A percentile compares a stretch with the other conserved stretches of the same genome.
phyloP scores from a whole-genome alignment of 2,888 invertebrate species.

The Cheilosia vernalis region DNA sequence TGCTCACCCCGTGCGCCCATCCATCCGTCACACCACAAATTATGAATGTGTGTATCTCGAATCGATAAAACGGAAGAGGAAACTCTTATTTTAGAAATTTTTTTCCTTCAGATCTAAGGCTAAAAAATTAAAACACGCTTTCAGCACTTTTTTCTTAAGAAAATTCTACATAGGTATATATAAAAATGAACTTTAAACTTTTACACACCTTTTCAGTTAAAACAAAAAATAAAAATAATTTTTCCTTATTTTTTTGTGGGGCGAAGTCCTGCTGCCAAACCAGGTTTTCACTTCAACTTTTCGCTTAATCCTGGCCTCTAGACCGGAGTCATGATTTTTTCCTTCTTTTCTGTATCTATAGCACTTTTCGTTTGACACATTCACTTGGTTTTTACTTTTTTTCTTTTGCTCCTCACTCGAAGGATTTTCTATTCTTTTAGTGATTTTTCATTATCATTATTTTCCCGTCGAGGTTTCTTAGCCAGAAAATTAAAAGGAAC shows the following conservation, averaged over 20 bases:
- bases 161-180: not conserved
- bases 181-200: not conserved
- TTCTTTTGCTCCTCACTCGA: constrained; percentile 21
- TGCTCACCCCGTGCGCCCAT: constrained; percentile 18
- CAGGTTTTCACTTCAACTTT: constrained; percentile 43
- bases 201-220: constrained; percentile 44
- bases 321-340: constrained; percentile 72
- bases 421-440: constrained; percentile 38
- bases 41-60: constrained; percentile 74
- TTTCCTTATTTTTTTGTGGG: constrained; percentile 23
- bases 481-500: constrained; percentile 66
- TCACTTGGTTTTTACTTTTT: constrained; percentile 58
- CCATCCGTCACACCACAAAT: constrained; percentile 48
- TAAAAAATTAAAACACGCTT: constrained; percentile 1
- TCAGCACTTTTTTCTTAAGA: not conserved
- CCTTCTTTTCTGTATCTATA: constrained; percentile 73
- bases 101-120: constrained; percentile 5
- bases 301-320: constrained; percentile 48
- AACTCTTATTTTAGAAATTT: constrained; percentile 63
- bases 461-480: constrained; percentile 31
- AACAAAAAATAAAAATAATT: constrained; percentile 24
- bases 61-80: constrained; percentile 75
- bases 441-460: constrained; percentile 46
- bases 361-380: constrained; percentile 72
- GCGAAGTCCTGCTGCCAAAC: constrained; percentile 20